phyloP scores from a whole-genome alignment of 2,888 invertebrate genomes.

The Cheilosia impressa region DNA sequence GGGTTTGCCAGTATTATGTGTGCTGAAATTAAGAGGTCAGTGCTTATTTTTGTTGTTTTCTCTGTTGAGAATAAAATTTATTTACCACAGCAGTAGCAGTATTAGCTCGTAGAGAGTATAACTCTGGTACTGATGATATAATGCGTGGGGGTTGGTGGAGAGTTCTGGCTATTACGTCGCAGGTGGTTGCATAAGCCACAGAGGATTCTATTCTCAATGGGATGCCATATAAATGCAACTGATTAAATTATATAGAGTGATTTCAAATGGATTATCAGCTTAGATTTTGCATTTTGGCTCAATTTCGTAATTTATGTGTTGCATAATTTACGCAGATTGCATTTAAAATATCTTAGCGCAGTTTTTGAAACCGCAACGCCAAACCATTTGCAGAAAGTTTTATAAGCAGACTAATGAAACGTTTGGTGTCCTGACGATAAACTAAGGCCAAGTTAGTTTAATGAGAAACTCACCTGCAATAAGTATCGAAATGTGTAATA shows the following conservation, averaged over 20 bases:
- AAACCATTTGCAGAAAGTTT: too few species aligned
- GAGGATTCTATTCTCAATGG: background rate
- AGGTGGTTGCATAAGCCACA: conserved; percentile 3
- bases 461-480: too few species aligned
- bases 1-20: background rate
- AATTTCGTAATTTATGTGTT: too few species aligned
- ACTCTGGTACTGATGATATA: background rate
- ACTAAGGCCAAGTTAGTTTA: too few species aligned
- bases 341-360: too few species aligned
- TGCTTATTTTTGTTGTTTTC: background rate
- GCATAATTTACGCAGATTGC: too few species aligned
- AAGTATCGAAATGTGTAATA: too few species aligned
- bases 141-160: background rate
- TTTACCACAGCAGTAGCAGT: conserved; percentile 5
- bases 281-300: too few species aligned
- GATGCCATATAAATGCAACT: background rate
- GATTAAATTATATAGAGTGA: background rate
- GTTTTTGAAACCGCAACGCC: too few species aligned
- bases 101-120: background rate
- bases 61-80: background rate
- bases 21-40: conserved; percentile 5
- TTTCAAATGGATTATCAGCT: background rate
- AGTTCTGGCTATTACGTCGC: background rate
- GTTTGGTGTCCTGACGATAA: too few species aligned
- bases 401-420: too few species aligned